Evolutionary conservation across 2,888 invertebrate genomes (phyloP).

Genomic region (Melanostoma scalare): DNA sequence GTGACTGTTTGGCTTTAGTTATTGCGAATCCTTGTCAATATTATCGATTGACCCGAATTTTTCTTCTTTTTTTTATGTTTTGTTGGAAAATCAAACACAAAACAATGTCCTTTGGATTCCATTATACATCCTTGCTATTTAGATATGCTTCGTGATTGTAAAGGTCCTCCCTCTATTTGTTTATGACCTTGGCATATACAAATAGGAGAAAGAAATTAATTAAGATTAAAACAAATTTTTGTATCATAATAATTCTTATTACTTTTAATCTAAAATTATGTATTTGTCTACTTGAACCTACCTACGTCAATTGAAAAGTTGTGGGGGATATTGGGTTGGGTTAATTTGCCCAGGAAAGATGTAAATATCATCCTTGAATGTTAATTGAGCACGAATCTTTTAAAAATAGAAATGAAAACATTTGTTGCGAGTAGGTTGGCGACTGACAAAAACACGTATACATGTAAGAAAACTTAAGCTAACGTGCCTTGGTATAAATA

Average conservation of each 20-base stretch:
- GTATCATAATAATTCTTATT: neutral
- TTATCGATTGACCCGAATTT: slow-evolving; percentile 29
- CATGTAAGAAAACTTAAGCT: neutral
- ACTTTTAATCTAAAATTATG: too few species aligned
- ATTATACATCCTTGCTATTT: neutral
- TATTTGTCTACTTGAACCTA: neutral
- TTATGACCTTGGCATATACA: too few species aligned
- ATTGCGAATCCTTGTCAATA: slow-evolving; percentile 15
- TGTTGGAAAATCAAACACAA: neutral
- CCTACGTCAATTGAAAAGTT: slow-evolving; percentile 3
- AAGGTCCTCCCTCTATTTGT: neutral
- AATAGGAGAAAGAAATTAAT: neutral
- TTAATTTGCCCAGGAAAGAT: neutral
- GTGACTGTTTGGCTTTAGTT: neutral
- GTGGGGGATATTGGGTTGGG: neutral
- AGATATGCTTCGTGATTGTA: slow-evolving; percentile 10
- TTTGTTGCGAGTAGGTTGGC: neutral
- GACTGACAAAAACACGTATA: neutral
- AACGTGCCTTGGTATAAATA: neutral
- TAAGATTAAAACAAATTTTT: slow-evolving; percentile 14
- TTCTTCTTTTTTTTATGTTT: neutral
- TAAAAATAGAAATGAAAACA: slow-evolving; percentile 2
- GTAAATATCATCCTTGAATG: slow-evolving; percentile 22
- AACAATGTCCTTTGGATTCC: neutral
- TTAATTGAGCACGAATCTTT: slow-evolving; percentile 50